phyloP scores from a whole-genome alignment of 2,113 vertebrate species.

The Pterocles orientalis region DNA sequence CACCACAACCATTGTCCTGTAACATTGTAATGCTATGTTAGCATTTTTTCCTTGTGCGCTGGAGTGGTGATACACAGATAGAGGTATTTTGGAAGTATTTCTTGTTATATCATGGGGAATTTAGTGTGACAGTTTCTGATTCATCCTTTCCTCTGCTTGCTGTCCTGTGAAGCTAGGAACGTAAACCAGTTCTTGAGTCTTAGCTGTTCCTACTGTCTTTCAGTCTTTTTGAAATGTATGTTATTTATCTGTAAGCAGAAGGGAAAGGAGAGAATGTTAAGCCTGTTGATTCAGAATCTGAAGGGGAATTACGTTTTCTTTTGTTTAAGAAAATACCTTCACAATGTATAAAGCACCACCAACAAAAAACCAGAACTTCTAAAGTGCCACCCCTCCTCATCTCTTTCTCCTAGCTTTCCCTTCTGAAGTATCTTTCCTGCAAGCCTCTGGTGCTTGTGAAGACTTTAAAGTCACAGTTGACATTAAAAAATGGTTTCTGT shows the following conservation, averaged over 20 bases:
- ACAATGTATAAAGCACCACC: not conserved
- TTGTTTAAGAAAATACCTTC: not conserved
- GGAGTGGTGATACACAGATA: not conserved
- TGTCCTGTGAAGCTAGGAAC: not conserved
- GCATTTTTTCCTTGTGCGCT: rapidly evolving
- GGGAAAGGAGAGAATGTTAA: not conserved
- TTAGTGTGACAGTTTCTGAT: not conserved
- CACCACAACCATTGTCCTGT: not conserved
- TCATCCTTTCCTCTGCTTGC: not conserved
- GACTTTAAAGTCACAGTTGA: not conserved
- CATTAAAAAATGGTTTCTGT: not conserved
- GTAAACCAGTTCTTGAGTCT: not conserved
- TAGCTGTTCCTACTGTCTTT: not conserved
- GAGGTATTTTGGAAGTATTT: constrained; percentile 9
- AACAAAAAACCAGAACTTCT: not conserved
- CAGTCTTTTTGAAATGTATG: not conserved
- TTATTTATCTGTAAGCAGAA: not conserved
- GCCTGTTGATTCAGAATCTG: not conserved
- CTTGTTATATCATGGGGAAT: not conserved
- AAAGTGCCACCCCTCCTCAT: rapidly evolving
- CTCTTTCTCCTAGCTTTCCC: not conserved
- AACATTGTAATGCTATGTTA: not conserved
- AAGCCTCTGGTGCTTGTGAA: not conserved
- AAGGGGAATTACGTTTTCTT: not conserved
- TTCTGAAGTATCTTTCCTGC: not conserved